phyloP scores from a whole-genome alignment of 2,888 invertebrate species.

The Orthosia cruda region DNA sequence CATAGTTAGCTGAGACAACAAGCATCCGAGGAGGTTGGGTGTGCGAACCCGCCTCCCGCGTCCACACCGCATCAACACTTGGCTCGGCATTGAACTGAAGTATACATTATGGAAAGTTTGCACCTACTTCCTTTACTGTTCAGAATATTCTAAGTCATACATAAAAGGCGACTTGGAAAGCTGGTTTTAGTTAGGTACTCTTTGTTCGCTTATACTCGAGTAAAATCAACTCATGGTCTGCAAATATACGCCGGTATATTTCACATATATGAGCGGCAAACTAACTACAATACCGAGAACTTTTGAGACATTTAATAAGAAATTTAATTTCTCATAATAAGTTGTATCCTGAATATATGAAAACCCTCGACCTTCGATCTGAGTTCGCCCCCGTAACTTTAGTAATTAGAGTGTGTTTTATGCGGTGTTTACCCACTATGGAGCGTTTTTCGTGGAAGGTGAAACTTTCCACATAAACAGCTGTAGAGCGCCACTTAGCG shows the following conservation, averaged over 20 bases:
- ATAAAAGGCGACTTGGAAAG: conserved; percentile 61
- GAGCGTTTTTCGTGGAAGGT: conserved; percentile 27
- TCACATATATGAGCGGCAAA: conserved; percentile 14
- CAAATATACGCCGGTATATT: conserved; percentile 21
- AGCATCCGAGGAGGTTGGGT: conserved; percentile 73
- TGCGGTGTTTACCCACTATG: conserved; percentile 1
- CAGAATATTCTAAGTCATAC: conserved; percentile 64
- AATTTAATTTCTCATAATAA: not conserved
- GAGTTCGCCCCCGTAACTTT: conserved; percentile 4
- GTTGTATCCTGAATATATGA: too few species aligned
- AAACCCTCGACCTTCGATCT: conserved; percentile 6
- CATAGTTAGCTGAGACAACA: conserved; percentile 80
- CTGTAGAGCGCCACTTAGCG: conserved; percentile 2
- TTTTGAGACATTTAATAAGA: not conserved
- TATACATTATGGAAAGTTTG: conserved; percentile 60
- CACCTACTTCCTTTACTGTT: conserved; percentile 59
- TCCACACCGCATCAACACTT: conserved; percentile 61
- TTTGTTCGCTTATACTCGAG: conserved; percentile 58
- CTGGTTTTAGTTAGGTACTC: conserved; percentile 60
- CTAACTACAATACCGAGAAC: conserved; percentile 10
- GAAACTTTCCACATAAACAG: conserved; percentile 39
- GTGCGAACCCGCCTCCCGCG: conserved; percentile 46
- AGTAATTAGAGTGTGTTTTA: conserved; percentile 8
- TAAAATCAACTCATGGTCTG: conserved; percentile 44
- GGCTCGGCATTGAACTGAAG: conserved; percentile 57